Evolutionary conservation across 1,140 invertebrate species (phyloP).

Genomic region (Ooceraea biroi): DNA sequence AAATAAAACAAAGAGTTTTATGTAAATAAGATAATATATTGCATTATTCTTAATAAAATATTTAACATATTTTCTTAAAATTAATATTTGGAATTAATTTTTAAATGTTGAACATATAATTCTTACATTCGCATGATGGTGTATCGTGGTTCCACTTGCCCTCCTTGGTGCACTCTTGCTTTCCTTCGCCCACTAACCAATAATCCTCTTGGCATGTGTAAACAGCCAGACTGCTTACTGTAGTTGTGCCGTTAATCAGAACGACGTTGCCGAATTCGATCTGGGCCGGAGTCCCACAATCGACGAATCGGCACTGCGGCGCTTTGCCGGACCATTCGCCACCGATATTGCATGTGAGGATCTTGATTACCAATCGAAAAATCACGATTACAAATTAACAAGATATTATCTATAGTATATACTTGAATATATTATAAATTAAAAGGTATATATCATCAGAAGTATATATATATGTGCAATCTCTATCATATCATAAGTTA

Average conservation of each 20-base stretch:
- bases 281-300: conserved; percentile 93
- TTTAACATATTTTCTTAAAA: not conserved
- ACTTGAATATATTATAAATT: no score
- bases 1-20: not conserved
- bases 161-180: conserved; percentile 91
- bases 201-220: conserved; percentile 94
- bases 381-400: not conserved
- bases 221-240: conserved; percentile 90
- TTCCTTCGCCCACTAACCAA: conserved; percentile 91
- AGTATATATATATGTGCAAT: no score
- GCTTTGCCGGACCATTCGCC: conserved; percentile 93
- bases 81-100: conserved; percentile 50
- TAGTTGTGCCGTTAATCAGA: conserved; percentile 92
- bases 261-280: conserved; percentile 91
- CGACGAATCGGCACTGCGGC: conserved; percentile 94
- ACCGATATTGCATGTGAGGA: conserved; percentile 92
- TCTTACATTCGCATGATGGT: conserved; percentile 94
- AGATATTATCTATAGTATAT: not conserved
- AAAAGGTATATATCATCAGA: no score
- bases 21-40: no score
- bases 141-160: conserved; percentile 95
- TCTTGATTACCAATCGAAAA: conserved; percentile 84
- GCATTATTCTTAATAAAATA: no score
- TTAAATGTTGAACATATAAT: conserved; percentile 3
- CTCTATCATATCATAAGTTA: no score